Base-by-base conservation (phyloP, 2,888 invertebrate genomes). In the Meiosimyza decipiens region DNA sequence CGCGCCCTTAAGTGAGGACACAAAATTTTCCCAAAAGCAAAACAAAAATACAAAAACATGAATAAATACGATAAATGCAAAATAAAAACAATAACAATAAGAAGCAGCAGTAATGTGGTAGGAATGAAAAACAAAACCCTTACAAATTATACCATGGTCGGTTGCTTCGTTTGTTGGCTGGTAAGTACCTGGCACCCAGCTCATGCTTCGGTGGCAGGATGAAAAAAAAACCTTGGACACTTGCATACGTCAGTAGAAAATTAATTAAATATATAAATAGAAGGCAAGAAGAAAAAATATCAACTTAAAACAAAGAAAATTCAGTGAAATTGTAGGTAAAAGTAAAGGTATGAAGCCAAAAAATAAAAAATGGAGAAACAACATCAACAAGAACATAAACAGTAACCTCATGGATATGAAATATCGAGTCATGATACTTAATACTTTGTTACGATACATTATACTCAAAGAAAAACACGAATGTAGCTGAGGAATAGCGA, bases 201-300 rank as follows among this genome's bases (percentile, higher is more conserved):
- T 40, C 40, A 40, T 6, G 9, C 40, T 40, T 40, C 40, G 4
- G 40, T 40, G 40, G 9, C 40, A 40, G 40, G 9, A 28, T 28
- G 3, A 40, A 40, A 40, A 40, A n/a, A 59, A 59, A 64, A n/a
- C 3, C 50, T n/a, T 50, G 63, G 50, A 67, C 66, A 68, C 22
- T 40, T 60, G 57, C 60, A 51, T 60, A 59, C n/a, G 69, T 51
- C 28, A 13, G 59, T 16, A 69, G 51, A 59, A 69, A 69, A 60
- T 69, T 69, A 69, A 69, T 69, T 69, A 69, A 69, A 69, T 62
- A 54, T 49, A 71, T 6, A 66, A 54, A 71, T 11, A 40, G 16
- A 1, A 11, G n/a, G 13, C 18, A 50, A 28, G 6, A 57, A 40
- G n/a, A 3, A 57, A 57, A 18, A 47, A 22, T 16, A 67, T 15